These are phyloP conservation scores for Anolis carolinensis DNA, from an alignment of 2,113 vertebrate genomes.

Conservation along the genomic window DNA sequence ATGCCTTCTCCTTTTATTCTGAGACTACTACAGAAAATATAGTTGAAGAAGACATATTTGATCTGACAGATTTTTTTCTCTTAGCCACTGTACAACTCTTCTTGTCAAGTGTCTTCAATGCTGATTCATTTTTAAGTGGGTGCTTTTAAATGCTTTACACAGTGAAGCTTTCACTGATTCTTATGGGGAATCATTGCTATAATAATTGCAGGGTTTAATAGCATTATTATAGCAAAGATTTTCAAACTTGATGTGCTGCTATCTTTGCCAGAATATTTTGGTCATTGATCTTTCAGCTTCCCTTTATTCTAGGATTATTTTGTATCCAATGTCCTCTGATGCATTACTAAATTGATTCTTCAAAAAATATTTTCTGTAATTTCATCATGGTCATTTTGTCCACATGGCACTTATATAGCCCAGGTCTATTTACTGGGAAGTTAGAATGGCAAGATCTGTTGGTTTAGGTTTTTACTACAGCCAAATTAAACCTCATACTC, in stretches of 20 bases:
- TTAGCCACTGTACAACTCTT: constrained; percentile 27
- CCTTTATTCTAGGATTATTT: background rate
- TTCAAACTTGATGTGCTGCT: background rate
- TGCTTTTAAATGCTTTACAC: background rate
- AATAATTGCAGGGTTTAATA: background rate
- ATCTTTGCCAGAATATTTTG: background rate
- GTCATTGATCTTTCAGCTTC: background rate
- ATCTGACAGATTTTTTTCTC: background rate
- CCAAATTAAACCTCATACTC: too few species aligned
- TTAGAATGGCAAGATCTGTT: background rate
- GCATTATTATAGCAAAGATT: background rate
- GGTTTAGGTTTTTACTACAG: too few species aligned
- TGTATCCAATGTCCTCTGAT: background rate
- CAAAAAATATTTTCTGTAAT: too few species aligned
- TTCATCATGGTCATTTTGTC: background rate
- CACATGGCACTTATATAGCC: background rate
- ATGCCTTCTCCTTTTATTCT: constrained; percentile 1
- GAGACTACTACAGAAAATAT: background rate
- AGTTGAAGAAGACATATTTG: background rate
- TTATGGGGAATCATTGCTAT: background rate
- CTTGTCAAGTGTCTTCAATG: constrained; percentile 14
- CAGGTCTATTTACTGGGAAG: background rate
- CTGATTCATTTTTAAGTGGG: constrained; percentile 1
- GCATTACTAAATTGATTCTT: background rate
- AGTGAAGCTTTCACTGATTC: background rate